Percentiles rank a stretch among this genome's conserved stretches.
These are phyloP conservation scores for Scomber scombrus DNA, from an alignment of 2,113 vertebrate genomes.

Conservation along the genomic window DNA sequence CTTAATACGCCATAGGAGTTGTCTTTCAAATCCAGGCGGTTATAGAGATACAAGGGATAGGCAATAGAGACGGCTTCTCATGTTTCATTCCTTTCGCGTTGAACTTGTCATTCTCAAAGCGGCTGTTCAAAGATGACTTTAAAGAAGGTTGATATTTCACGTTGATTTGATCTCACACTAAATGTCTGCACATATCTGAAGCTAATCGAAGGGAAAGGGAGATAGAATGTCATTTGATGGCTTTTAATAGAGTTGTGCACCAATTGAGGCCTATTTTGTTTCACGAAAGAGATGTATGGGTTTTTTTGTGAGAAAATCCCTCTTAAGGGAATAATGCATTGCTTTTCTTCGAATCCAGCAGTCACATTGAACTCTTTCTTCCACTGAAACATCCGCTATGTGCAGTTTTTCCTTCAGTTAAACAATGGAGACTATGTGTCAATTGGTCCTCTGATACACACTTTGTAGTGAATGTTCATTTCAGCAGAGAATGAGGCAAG, in stretches of 20 bases:
- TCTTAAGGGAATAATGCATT: not conserved
- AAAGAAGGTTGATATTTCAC: constrained; percentile 59
- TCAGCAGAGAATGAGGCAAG: constrained; percentile 44
- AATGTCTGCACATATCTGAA: constrained; percentile 35
- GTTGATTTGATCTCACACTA: constrained; percentile 63
- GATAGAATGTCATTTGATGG: constrained; percentile 36
- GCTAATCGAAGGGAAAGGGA: constrained; percentile 29
- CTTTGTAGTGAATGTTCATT: constrained; percentile 31
- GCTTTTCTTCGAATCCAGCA: constrained; percentile 11
- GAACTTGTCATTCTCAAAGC: constrained; percentile 25
- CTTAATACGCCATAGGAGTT: constrained; percentile 55
- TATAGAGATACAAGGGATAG: constrained; percentile 28
- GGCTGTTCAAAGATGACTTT: constrained; percentile 34
- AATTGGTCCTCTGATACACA: constrained; percentile 8
- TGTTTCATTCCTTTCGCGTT: constrained; percentile 57
- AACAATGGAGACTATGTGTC: constrained; percentile 22
- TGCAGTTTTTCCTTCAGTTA: constrained; percentile 13
- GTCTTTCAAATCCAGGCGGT: constrained; percentile 46
- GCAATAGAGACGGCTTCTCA: constrained; percentile 42
- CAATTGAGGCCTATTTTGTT: constrained; percentile 40
- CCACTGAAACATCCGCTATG: not conserved
- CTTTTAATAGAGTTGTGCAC: constrained; percentile 48
- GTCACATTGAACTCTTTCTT: not conserved
- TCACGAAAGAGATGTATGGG: not conserved
- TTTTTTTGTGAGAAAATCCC: not conserved